A percentile compares a stretch with the other conserved stretches of the same genome.
Evolutionary conservation across 2,113 vertebrate species (phyloP).

Genomic region (Bothrops jararaca): DNA sequence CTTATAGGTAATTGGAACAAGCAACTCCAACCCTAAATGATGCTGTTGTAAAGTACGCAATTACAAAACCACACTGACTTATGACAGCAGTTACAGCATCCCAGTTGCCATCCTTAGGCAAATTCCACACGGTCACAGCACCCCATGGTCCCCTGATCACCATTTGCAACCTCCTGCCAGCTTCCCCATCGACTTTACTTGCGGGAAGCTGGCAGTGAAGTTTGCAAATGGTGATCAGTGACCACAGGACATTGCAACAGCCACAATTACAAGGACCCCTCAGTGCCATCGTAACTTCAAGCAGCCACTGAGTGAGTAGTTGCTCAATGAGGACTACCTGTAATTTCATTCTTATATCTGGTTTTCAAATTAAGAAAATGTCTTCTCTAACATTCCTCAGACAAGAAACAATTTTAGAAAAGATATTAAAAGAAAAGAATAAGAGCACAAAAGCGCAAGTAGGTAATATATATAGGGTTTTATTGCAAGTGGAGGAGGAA

Average conservation of each 20-base stretch:
- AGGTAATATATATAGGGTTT: too few species aligned
- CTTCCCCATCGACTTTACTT: background rate
- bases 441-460: too few species aligned
- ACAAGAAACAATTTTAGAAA: too few species aligned
- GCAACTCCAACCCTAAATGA: background rate
- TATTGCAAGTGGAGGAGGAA: too few species aligned
- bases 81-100: background rate
- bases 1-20: background rate
- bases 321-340: background rate
- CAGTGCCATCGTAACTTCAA: background rate
- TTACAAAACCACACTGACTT: background rate
- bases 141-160: background rate
- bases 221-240: background rate
- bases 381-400: too few species aligned
- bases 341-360: background rate
- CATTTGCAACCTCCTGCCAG: background rate
- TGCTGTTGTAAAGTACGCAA: background rate
- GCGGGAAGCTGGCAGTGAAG: background rate
- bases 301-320: background rate
- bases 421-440: too few species aligned
- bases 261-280: background rate
- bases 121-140: background rate
- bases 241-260: background rate
- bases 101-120: background rate
- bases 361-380: background rate